These are phyloP conservation scores for Stercorarius parasiticus DNA, from an alignment of 2,113 vertebrate species.

Conservation along the genomic window DNA sequence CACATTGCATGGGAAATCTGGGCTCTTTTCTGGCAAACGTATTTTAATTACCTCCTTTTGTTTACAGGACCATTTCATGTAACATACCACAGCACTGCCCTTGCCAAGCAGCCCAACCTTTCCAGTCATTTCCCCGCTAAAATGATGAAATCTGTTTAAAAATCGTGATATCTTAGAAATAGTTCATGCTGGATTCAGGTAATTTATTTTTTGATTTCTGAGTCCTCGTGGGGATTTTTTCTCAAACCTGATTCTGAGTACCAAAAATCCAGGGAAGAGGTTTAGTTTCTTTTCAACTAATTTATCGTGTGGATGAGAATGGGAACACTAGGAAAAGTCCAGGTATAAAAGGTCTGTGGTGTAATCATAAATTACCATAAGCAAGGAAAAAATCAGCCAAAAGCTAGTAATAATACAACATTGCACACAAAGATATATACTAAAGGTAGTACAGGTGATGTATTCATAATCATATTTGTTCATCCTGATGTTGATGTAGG, in stretches of 20 bases:
- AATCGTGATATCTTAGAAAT: neutral
- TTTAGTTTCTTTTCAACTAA: neutral
- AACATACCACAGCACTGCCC: neutral
- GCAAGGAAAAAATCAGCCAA: neutral
- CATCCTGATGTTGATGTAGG: neutral
- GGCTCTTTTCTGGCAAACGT: constrained; percentile 16
- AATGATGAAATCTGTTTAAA: neutral
- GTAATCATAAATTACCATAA: neutral
- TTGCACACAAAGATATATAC: neutral
- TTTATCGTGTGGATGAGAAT: neutral
- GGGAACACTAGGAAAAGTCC: neutral
- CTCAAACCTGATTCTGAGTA: neutral
- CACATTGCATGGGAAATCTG: constrained; percentile 14
- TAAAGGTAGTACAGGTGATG: neutral
- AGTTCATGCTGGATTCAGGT: neutral
- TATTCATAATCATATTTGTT: neutral
- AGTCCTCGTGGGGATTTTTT: neutral
- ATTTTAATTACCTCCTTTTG: constrained; percentile 42
- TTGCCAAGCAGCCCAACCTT: neutral
- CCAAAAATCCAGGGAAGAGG: neutral
- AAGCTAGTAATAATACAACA: neutral
- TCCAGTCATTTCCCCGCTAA: neutral
- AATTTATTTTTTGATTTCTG: neutral
- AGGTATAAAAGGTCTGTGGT: neutral
- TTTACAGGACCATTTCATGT: neutral